phyloP scores from a whole-genome alignment of 2,113 vertebrate species.

The Symphodus melops region DNA sequence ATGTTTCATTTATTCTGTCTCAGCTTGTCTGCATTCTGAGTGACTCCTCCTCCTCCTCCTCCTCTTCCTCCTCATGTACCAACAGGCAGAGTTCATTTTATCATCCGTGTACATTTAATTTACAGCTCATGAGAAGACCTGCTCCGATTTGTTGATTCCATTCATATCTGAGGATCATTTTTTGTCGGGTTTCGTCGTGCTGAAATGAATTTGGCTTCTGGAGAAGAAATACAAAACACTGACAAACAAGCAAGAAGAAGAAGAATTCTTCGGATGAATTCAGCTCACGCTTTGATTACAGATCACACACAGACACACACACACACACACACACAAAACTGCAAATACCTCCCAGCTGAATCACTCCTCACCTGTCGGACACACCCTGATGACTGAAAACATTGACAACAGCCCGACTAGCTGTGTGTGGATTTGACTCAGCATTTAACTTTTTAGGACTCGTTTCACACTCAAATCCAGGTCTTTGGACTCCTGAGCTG shows the following conservation, averaged over 20 bases:
- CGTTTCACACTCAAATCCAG: background rate
- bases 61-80: too few species aligned
- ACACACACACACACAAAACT: background rate
- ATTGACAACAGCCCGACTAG: background rate
- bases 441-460: background rate
- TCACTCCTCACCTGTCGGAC: conserved; percentile 38
- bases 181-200: background rate
- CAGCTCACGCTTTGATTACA: background rate
- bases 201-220: too few species aligned
- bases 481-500: background rate
- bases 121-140: background rate
- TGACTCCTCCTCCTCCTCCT: background rate
- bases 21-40: background rate
- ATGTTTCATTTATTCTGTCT: background rate
- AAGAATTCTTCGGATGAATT: too few species aligned
- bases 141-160: too few species aligned
- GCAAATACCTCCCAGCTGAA: conserved; percentile 21
- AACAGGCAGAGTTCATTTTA: too few species aligned
- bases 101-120: too few species aligned
- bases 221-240: too few species aligned
- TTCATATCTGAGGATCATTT: background rate
- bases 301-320: conserved; percentile 1
- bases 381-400: background rate
- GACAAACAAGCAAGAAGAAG: too few species aligned
- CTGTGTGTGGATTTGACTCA: background rate